These are phyloP conservation scores for Tenthredo scrophulariae DNA, from an alignment of 2,888 invertebrate genomes.

Conservation along the genomic window DNA sequence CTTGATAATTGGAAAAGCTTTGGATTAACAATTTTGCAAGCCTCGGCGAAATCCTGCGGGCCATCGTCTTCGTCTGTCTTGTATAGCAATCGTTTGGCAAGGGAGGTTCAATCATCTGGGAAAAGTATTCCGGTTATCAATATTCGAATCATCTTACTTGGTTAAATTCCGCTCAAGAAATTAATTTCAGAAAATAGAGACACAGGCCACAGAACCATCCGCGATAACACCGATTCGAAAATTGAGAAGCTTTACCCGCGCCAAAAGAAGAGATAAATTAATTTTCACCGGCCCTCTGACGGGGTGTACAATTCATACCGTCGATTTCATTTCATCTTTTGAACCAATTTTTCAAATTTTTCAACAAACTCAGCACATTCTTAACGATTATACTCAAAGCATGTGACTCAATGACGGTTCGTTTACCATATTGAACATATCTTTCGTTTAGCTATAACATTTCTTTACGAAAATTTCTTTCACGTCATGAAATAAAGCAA, in stretches of 20 bases:
- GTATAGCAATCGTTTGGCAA: conserved; percentile 33
- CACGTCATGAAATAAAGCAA: not conserved
- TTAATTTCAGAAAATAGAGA: conserved; percentile 64
- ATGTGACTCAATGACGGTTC: not conserved
- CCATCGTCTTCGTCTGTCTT: conserved; percentile 21
- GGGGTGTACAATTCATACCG: not conserved
- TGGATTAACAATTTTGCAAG: conserved; percentile 77
- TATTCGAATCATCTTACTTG: conserved; percentile 63
- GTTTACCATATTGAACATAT: not conserved
- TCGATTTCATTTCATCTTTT: conserved; percentile 31
- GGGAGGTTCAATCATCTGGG: conserved; percentile 29
- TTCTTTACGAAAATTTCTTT: not conserved
- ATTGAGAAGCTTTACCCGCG: conserved; percentile 24
- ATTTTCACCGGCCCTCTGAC: not conserved
- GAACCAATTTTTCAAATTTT: not conserved
- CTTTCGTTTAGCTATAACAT: not conserved
- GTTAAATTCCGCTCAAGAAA: conserved; percentile 65
- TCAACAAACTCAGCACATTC: not conserved
- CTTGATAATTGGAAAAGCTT: conserved; percentile 74
- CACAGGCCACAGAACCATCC: not conserved
- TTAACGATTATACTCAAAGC: not conserved
- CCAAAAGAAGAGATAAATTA: conserved; percentile 19
- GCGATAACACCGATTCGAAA: not conserved
- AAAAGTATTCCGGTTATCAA: conserved; percentile 62
- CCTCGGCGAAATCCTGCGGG: conserved; percentile 72